Conservation (phyloP, 2,113 vertebrate species). For the Otus sunia region DNA sequence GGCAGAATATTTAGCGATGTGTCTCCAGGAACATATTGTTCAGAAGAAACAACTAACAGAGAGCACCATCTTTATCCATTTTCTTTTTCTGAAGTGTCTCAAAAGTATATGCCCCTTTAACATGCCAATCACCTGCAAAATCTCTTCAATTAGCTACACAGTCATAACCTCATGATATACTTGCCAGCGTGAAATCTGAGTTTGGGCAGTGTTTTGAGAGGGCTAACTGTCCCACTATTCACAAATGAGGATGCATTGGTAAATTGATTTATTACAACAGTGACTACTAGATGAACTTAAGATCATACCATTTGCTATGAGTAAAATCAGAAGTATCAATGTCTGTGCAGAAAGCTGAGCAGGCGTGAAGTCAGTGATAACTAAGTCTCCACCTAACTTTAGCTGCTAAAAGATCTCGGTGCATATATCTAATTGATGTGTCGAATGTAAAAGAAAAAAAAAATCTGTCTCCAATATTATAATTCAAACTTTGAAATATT, state of each 20-base stretch:
- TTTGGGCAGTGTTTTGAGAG: not conserved
- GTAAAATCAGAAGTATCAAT: not conserved
- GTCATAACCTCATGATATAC: not conserved
- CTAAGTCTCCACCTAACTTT: not conserved
- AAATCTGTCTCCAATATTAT: not conserved
- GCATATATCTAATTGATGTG: not conserved
- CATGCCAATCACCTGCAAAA: not conserved
- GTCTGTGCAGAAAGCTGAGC: not conserved
- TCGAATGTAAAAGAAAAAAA: not conserved
- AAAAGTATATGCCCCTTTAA: not conserved
- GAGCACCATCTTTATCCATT: not conserved
- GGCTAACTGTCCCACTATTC: not conserved
- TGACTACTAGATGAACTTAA: not conserved
- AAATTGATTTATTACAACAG: not conserved
- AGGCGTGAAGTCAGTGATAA: not conserved
- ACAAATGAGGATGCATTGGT: not conserved
- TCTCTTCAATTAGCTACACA: not conserved
- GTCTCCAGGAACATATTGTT: not conserved
- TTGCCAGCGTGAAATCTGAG: not conserved
- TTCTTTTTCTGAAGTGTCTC: not conserved
- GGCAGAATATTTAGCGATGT: not conserved
- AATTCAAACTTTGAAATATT: not conserved
- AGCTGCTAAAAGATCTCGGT: not conserved
- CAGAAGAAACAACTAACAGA: not conserved
- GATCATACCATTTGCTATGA: not conserved